Evolutionary conservation across 2,888 invertebrate species (phyloP).

Genomic region (Mythimna impura): DNA sequence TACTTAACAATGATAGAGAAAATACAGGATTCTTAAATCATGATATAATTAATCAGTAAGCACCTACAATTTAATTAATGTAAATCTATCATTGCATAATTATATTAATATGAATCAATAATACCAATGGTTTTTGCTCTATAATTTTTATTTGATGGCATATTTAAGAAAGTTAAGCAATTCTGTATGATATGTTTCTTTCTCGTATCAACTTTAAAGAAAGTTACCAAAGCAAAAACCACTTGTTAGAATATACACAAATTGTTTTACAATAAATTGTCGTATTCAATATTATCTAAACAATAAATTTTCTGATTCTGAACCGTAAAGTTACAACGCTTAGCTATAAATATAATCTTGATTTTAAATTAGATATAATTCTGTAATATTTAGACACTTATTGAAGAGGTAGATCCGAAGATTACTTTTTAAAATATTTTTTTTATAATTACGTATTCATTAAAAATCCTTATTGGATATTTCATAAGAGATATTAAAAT

Average conservation of each 20-base stretch:
- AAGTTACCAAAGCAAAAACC: conserved; percentile 14
- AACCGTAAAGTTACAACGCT: conserved; percentile 63
- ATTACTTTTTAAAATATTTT: conserved; percentile 56
- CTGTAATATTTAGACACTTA: conserved; percentile 69
- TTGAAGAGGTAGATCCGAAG: conserved; percentile 81
- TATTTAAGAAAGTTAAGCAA: not conserved
- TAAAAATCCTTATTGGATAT: conserved; percentile 75
- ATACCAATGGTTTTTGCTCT: conserved; percentile 7
- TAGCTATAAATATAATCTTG: conserved; percentile 64
- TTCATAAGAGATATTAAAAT: conserved; percentile 85
- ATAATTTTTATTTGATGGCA: not conserved
- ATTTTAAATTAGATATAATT: conserved; percentile 54
- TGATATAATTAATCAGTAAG: conserved; percentile 56
- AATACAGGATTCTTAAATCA: conserved; percentile 65
- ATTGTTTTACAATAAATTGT: conserved; percentile 27
- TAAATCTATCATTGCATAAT: conserved; percentile 59
- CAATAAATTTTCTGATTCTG: conserved; percentile 35
- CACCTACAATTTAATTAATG: conserved; percentile 59
- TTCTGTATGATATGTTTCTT: conserved; percentile 18
- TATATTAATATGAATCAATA: conserved; percentile 24
- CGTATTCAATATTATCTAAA: conserved; percentile 24
- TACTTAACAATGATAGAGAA: conserved; percentile 61
- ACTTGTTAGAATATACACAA: conserved; percentile 18
- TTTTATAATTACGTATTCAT: conserved; percentile 76
- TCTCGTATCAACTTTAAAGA: not conserved